Base-by-base conservation (phyloP, 2,113 vertebrate genomes). In the Nesogale talazaci region DNA sequence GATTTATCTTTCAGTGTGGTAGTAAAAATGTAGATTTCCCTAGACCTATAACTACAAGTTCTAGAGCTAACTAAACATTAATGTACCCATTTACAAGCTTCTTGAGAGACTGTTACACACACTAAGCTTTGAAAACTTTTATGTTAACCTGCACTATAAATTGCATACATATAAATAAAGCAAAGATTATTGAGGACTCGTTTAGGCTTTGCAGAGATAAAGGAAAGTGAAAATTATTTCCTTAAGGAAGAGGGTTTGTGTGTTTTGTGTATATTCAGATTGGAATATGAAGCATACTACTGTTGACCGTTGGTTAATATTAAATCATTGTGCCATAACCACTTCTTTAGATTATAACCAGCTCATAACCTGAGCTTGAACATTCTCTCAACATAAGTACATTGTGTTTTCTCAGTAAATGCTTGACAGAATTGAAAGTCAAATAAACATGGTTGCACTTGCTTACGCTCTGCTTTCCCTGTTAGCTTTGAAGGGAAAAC, bases 401-500 rank as follows among this genome's bases (percentile, higher is more conserved):
- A 74, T 0, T 38, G 52, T 80, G 34, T 27, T 83, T 23, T 86
- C 61, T 83, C 29, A 75, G 42, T 86, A 90, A 84, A 80, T 81
- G 88, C 34, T 90, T 88, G n/a, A 91, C 17, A 61, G 20, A 92
- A 91, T 82, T 95, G 57, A 80, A 70, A 52, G 46, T 52, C 46
- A 52, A 93, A 23, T 20, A 95, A 59, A 12, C 16, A 11, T 5
- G 10, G 27, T 86, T 27, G 10, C 27, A 29, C 25, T 65, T 3
- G 56, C 86, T 90, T 86, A 78, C 86, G 11, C 79, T 92, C 20
- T 79, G 12, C 82, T 76, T 15, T 76, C 0, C 3, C 25, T 79
- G 27, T 40, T 88, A 61, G 29, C 22, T 94, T 95, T 97, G 87
- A 6, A 7, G 7, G 36, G 81, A 89, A 93, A 89, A 83, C 56